A percentile compares a stretch with the other conserved stretches of the same genome.
phyloP scores from a whole-genome alignment of 2,888 invertebrate species.

The Oscheius sp. region DNA sequence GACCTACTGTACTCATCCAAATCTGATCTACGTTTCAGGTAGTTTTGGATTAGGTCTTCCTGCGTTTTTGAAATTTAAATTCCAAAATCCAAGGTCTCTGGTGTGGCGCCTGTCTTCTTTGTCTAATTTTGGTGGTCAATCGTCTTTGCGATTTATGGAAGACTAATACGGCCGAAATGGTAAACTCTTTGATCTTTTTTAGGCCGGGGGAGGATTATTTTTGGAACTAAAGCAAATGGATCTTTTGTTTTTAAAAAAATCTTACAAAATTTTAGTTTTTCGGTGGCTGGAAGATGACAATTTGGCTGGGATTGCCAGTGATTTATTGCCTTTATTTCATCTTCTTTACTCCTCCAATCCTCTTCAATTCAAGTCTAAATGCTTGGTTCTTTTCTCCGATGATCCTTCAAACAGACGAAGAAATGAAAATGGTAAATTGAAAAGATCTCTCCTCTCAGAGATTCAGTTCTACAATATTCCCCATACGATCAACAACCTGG shows the following conservation, averaged over 20 bases:
- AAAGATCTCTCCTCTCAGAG: no score
- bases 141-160: conserved; percentile 14
- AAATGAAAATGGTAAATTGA: not conserved
- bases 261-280: not conserved
- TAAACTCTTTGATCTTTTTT: not conserved
- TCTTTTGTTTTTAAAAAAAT: no score
- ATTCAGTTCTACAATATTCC: not conserved
- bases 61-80: not conserved
- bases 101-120: conserved; percentile 13
- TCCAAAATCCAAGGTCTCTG: conserved; percentile 7
- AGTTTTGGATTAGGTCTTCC: not conserved
- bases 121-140: conserved; percentile 11
- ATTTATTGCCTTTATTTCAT: conserved; percentile 1
- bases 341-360: not conserved
- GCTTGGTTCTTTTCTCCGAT: conserved; percentile 2
- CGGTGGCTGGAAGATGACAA: not conserved
- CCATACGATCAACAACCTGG: not conserved
- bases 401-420: not conserved
- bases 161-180: not conserved
- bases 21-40: not conserved
- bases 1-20: conserved; percentile 4
- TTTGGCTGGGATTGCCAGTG: not conserved
- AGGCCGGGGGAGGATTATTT: no score
- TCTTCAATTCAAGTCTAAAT: not conserved
- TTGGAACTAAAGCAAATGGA: no score